phyloP scores from a whole-genome alignment of 2,113 vertebrate genomes.

The Mastomys coucha region DNA sequence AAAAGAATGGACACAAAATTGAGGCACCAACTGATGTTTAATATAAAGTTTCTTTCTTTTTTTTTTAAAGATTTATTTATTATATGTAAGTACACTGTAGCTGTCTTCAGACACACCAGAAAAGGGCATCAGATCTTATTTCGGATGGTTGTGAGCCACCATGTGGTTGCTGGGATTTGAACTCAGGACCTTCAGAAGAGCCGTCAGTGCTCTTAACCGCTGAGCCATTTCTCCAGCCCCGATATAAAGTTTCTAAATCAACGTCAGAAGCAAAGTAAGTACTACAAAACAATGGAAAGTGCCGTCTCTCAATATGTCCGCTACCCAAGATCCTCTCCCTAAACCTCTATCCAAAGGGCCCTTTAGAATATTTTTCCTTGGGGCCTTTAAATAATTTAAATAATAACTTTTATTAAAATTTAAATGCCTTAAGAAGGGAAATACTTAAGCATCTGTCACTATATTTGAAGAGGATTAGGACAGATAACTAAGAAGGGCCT shows the following conservation, averaged over 20 bases:
- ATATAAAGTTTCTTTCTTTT: no score
- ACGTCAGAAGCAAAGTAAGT: neutral
- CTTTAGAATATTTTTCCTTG: neutral
- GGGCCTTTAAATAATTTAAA: neutral
- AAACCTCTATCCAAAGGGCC: neutral
- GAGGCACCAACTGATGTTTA: neutral
- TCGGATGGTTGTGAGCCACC: no score
- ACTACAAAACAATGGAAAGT: rapidly evolving
- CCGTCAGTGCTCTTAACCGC: no score
- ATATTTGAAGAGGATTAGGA: neutral
- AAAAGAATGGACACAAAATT: neutral
- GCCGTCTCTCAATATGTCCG: neutral
- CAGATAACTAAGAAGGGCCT: neutral
- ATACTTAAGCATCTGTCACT: neutral
- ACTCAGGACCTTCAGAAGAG: no score
- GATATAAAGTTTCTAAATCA: neutral
- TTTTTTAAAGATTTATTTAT: no score
- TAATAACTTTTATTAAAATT: neutral
- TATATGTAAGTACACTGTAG: no score
- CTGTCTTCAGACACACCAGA: no score
- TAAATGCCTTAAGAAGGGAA: neutral
- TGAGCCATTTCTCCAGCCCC: no score
- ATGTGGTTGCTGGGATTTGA: no score
- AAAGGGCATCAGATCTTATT: no score
- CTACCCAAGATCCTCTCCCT: neutral